Base-by-base conservation (phyloP, 2,113 vertebrate species). In the Oncorhynchus nerka region DNA sequence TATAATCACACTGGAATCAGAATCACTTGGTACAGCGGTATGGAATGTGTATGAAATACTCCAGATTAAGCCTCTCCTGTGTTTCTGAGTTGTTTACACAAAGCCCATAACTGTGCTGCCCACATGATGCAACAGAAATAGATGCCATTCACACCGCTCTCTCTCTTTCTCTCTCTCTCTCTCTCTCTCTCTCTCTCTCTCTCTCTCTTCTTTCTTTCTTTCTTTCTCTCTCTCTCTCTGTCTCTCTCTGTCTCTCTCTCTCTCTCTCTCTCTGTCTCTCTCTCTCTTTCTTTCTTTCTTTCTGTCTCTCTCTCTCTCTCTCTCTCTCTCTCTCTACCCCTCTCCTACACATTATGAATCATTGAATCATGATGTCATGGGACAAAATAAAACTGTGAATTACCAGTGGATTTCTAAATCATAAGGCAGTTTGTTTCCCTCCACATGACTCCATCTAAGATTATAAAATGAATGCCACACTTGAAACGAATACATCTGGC, bases 121-220 rank as follows among this genome's bases (percentile, higher is more conserved):
- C 91, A 90, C 84, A 48, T 61, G 80, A 87, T 79, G 13, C 83
- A 81, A 65, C 88, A 84, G 84, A 92, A 91, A 92, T 90, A 90
- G 89, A 91, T 79, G 74, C 76, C 81, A 86, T 88, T 90, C 82
- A 86, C 76, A 85, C 74, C 78, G 15, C 81, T 78, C 75, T 82
- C 72, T 79, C 39, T 79, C 6, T 65, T 71, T 78, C 32, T 79
- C 3, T 65, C 34, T 74, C 20, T 45, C 77, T 72, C 71, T 71
- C 80, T 79, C 75, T 82, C 69, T 78, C 32, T 79, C 1, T 65
- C 15, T 74, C 20, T 45, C 77, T 70, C 69, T 68, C 76, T 74
- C 74, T 19, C 13, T 9, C 26, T 30, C 11, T n/a, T 68, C 49
- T 45, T 2, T 26, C 26, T 28, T 0, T 28, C 28, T 28, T 0